Percentiles rank a stretch among this genome's conserved stretches.
Evolutionary conservation across 2,888 invertebrate genomes (phyloP).

Genomic region (Brachyopa scutellaris): DNA sequence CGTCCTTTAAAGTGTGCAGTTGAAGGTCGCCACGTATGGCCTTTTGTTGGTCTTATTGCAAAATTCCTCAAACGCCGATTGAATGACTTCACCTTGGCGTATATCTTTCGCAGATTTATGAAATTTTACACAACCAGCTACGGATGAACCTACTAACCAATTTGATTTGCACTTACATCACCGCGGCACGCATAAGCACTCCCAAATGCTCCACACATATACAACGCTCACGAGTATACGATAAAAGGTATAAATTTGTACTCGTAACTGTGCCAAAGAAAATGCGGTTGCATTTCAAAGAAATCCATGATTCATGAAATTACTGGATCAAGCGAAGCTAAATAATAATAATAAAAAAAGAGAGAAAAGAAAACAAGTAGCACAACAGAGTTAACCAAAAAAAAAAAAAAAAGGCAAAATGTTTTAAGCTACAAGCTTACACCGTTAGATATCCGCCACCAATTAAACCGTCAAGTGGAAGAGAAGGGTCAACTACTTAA

Average conservation of each 20-base stretch:
- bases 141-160: constrained; percentile 45
- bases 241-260: too few relatives aligned
- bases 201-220: neutral
- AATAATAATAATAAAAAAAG: too few relatives aligned
- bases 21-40: constrained; percentile 15
- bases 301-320: constrained; percentile 28
- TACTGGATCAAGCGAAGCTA: constrained; percentile 15
- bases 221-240: too few relatives aligned
- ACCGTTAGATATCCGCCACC: too few relatives aligned
- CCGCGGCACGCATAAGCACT: constrained; percentile 12
- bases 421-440: too few relatives aligned
- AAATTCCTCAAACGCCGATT: too few relatives aligned
- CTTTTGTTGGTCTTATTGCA: too few relatives aligned
- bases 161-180: constrained; percentile 43
- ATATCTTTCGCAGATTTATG: neutral
- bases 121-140: neutral
- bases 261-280: constrained; percentile 33
- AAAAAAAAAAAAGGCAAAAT: too few relatives aligned
- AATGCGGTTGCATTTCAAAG: constrained; percentile 13
- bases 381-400: too few relatives aligned
- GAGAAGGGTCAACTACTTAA: too few relatives aligned
- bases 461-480: too few relatives aligned
- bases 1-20: constrained; percentile 1
- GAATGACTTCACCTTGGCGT: neutral
- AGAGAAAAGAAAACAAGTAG: too few relatives aligned